Base-by-base conservation (phyloP, 2,888 invertebrate species). In the Dynastes maya region DNA sequence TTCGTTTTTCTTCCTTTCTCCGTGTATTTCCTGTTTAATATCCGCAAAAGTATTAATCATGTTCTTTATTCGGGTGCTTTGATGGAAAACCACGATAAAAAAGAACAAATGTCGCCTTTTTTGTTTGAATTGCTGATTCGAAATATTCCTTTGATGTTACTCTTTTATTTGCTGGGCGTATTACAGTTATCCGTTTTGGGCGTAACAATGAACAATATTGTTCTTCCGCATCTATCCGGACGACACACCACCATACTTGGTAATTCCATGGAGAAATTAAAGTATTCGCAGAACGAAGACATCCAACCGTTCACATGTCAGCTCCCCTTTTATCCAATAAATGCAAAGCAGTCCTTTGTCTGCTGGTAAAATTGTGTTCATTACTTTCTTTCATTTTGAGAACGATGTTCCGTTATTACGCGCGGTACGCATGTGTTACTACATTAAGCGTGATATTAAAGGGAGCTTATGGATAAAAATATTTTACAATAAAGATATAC, bases 201-300 rank as follows among this genome's bases (percentile, higher is more conserved):
- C 22, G 72, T 58, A 61, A 63, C 68, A 68, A 51, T 51, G 51
- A 29, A 51, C 71, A 74, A 74, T 49, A 74, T 61, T 74, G 61
- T 61, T 72, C 45, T 58, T 58, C 37, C 51, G 13, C 63, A 32
- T 63, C 27, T 63, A 63, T 32, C 63, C 11, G 32, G 2, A 63
- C 32, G 32, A 63, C 55, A 22, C 55, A 58, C 22, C 71, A 37
- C 22, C 71, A 37, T 72, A 74, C 61, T 61, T 11, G 27, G 61
- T 45, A 72, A 72, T 61, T 72, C 72, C 72, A 32, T 45, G 61
- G 72, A 74, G 61, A 74, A 74, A 74, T 74, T 61, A 74, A 74
- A 74, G 45, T 58, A 45, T 72, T 72, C 72, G 6, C 72, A 37
- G 27, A 22, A 58, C 13, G 40, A 72, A 71, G 71, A 71, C 16